Base-by-base conservation (phyloP, 2,797 vertebrate species). In the Peromyscus attwateri region DNA sequence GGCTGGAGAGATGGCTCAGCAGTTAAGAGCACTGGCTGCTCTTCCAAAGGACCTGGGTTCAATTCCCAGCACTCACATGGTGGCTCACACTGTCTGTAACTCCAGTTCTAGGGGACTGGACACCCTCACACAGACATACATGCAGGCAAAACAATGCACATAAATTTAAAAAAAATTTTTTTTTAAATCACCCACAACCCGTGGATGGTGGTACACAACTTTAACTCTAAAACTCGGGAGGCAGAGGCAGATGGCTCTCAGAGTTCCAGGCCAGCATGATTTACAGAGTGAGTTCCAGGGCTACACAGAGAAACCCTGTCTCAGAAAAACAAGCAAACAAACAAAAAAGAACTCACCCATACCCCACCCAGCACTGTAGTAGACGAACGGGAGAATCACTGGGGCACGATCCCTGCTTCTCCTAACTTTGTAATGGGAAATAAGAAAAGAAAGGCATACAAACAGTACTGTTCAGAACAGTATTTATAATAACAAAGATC, bases 401-500 rank as follows among this genome's bases (percentile, higher is more conserved):
- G 68, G 49, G 25, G 85, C 21, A 6, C 19, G 21, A 55, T 49
- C 60, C n/a, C 79, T 66, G 55, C 1, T 73, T 66, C 64, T 25
- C 17, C 55, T 87, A 21, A 77, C 16, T 81, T 11, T 19, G 6
- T 34, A 11, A 11, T 14, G 34, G 31, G 29, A 71, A 93, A 73
- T 57, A 46, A 89, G 10, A 37, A 66, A 57, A 84, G 76, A 25
- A 7, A 0, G 62, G 21, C 64, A 2, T 19, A 11, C 3, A 49
- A 92, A 64, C 70, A 66, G 9, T 70, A 49, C 60, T 90, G 52
- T 76, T 76, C 23, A 19, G 49, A 91, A 52, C 64, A 95, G 43
- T 14, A 25, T 57, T 92, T 94, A 80, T 37, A 88, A 62, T 73
- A 43, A 29, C 77, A n/a, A 91, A 75, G 46, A 85, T 95, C 68